Percentiles rank a stretch among this genome's conserved stretches.
Conservation (phyloP, 2,797 vertebrate genomes). For the Channallabes apus region DNA sequence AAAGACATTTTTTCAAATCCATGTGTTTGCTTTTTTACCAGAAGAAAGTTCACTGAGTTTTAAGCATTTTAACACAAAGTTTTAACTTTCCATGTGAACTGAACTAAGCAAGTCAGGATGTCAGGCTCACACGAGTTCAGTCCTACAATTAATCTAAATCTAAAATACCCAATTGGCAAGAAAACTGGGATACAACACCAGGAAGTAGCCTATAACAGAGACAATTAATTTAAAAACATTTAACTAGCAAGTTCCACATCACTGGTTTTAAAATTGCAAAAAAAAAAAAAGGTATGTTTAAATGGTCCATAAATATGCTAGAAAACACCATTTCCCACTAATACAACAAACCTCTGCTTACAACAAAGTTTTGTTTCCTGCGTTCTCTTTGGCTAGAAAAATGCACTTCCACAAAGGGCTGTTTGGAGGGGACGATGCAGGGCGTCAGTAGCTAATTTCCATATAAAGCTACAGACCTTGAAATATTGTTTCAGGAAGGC, state of each 20-base stretch:
- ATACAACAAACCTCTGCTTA: too few relatives aligned
- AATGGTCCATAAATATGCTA: too few relatives aligned
- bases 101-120: neutral
- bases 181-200: neutral
- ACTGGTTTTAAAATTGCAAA: neutral
- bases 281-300: too few relatives aligned
- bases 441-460: too few relatives aligned
- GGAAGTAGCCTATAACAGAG: neutral
- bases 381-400: too few relatives aligned
- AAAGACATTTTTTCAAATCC: neutral
- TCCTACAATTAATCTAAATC: neutral
- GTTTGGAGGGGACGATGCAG: too few relatives aligned
- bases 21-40: neutral
- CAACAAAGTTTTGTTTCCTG: too few relatives aligned
- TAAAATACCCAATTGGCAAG: neutral
- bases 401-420: too few relatives aligned
- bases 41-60: neutral
- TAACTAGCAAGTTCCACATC: neutral
- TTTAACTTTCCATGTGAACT: constrained; percentile 4
- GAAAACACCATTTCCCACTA: too few relatives aligned
- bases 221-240: neutral
- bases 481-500: too few relatives aligned
- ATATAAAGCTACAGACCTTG: too few relatives aligned
- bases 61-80: too few relatives aligned
- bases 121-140: neutral